Evolutionary conservation across 2,113 vertebrate species (phyloP), one percentile per base, ranked within the genome.

Genomic region (Cranoglanis bouderius): DNA sequence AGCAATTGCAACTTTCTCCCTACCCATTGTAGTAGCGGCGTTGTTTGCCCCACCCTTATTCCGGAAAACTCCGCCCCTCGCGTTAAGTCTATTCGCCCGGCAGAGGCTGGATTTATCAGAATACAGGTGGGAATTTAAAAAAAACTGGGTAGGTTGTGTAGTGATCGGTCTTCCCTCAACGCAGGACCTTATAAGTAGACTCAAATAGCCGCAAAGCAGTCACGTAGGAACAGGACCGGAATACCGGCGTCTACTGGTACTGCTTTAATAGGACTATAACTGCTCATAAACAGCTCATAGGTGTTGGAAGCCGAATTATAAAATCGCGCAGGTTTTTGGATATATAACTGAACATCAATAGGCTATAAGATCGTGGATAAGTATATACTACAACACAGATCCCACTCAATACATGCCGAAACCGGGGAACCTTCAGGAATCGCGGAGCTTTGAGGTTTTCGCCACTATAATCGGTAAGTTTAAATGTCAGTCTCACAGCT

Each of bases 401-500:
- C 38, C 16, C 13, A 80, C 75, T 38, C 89, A 49, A 90, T 92
- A 93, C 93, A 94, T 94, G 91, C 94, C 94, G 93, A 94, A 95
- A 88, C 95, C 95, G 94, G 95, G 94, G 93, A 89, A 93, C 93
- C 92, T 90, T 82, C 92, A 85, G 89, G 90, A 90, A 55, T 82
- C 92, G 93, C 94, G 94, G 92, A 93, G 91, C 94, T 93, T 96
- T 85, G 93, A 90, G 78, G 94, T 95, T 94, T 90, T 95, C 93
- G 94, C 94, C 91, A 95, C 94, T 75, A 92, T 95, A 82, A 94
- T 95, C 93, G 96, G 96, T 96, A 85, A 95, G 96, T 94, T 24
- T 40, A 35, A 61, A 84, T 88, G 53, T 51, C 29, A 82, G 40
- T 6, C 78, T n/a, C 51, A 61, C 51, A 87, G 55, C 81, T 83